phyloP scores from a whole-genome alignment of 2,888 invertebrate genomes.

The Alsophila aescularia region DNA sequence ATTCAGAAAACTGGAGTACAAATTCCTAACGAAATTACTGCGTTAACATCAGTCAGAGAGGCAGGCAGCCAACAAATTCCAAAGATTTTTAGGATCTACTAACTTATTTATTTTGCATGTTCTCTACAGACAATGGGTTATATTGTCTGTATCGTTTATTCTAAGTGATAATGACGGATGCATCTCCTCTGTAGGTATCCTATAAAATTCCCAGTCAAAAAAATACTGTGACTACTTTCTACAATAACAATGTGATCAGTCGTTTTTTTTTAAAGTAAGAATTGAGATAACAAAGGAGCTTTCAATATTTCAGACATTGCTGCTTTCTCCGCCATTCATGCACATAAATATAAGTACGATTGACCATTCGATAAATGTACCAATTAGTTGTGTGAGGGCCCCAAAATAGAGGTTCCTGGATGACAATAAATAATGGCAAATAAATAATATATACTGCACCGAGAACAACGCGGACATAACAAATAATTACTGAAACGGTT shows the following conservation, averaged over 20 bases:
- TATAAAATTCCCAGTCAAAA: not conserved
- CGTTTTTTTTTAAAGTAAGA: slow-evolving; percentile 13
- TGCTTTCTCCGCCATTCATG: slow-evolving; percentile 33
- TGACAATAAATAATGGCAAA: not conserved
- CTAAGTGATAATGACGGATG: no score
- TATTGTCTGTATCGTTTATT: no score
- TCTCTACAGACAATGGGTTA: no score
- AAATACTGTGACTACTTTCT: slow-evolving; percentile 16
- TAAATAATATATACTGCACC: not conserved
- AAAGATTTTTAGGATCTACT: no score
- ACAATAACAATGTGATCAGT: slow-evolving; percentile 18
- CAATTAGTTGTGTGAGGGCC: slow-evolving; percentile 21
- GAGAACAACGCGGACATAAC: slow-evolving; percentile 1
- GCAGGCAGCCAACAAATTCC: no score
- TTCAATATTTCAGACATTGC: slow-evolving; percentile 21
- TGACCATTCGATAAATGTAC: slow-evolving; percentile 24
- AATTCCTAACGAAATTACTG: no score
- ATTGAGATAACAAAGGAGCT: slow-evolving; percentile 18
- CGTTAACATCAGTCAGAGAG: no score
- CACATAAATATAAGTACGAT: slow-evolving; percentile 27
- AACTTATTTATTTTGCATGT: no score
- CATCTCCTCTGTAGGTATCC: not conserved
- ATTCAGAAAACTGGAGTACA: no score
- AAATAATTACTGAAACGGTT: slow-evolving; percentile 1
- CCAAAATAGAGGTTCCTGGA: slow-evolving; percentile 2